Conservation (phyloP, 2,797 vertebrate species). For the Balearica regulorum region DNA sequence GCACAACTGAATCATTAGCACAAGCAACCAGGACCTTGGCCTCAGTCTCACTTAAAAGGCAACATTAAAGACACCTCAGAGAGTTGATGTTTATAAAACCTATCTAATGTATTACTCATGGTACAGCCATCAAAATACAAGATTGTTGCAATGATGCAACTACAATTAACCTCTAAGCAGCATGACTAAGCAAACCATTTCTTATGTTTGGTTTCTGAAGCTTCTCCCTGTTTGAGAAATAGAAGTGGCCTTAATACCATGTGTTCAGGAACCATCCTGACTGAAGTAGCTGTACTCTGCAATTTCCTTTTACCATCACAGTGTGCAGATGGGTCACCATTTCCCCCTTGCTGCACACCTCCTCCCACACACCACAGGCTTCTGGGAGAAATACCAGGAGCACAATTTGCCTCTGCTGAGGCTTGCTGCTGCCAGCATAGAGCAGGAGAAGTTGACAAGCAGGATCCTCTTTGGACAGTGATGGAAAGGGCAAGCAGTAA, state of each 20-base stretch:
- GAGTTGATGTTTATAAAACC: not conserved
- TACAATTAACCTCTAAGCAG: not conserved
- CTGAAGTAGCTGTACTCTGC: not conserved
- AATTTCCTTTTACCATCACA: not conserved
- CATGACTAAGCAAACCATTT: slow-evolving; percentile 21
- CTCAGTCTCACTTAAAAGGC: not conserved
- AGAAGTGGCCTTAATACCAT: not conserved
- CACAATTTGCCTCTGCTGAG: not conserved
- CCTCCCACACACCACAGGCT: not conserved
- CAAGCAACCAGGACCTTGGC: not conserved
- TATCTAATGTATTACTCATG: not conserved
- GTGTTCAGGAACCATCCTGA: not conserved
- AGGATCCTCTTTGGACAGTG: not conserved
- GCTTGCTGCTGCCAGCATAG: accelerated
- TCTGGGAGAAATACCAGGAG: not conserved
- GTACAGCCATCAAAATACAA: not conserved
- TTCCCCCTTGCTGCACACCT: not conserved
- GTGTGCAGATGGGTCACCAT: not conserved
- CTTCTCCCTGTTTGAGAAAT: not conserved
- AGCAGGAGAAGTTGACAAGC: not conserved
- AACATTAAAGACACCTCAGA: not conserved
- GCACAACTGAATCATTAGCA: not conserved
- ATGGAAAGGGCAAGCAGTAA: accelerated
- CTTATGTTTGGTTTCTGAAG: not conserved
- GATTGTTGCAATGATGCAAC: not conserved